phyloP scores from a whole-genome alignment of 2,888 invertebrate genomes.

The Steinernema scapterisci region DNA sequence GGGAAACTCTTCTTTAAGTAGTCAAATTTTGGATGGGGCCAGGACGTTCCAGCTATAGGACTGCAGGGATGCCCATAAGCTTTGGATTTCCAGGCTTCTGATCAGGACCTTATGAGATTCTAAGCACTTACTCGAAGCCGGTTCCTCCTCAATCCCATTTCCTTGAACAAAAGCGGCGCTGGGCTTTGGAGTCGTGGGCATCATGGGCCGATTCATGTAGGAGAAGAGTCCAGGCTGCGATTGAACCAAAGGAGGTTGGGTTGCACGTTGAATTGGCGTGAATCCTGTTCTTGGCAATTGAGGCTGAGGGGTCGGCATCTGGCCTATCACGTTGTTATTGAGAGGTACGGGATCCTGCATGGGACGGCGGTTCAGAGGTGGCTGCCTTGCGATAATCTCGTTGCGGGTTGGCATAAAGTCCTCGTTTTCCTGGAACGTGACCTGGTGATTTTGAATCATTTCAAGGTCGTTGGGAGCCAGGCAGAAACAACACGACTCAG shows the following conservation, averaged over 20 bases:
- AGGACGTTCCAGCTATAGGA: too few relatives aligned
- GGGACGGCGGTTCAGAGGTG: neutral
- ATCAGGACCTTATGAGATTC: too few relatives aligned
- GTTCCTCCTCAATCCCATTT: conserved; percentile 8
- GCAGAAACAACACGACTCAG: too few relatives aligned
- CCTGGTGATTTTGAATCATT: neutral
- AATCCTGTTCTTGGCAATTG: neutral
- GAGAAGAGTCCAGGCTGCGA: conserved; percentile 5
- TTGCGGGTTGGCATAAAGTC: neutral
- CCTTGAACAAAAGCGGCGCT: conserved; percentile 2
- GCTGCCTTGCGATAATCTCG: neutral
- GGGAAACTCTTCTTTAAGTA: too few relatives aligned
- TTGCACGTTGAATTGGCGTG: neutral
- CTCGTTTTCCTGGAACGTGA: neutral
- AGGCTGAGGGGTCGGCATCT: conserved; percentile 16
- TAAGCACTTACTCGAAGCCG: neutral
- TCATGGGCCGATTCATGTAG: conserved; percentile 3
- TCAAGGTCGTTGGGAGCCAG: too few relatives aligned
- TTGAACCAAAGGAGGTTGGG: neutral
- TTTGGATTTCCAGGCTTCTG: too few relatives aligned
- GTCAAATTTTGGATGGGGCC: too few relatives aligned
- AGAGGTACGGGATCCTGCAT: neutral
- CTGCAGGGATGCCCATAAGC: too few relatives aligned
- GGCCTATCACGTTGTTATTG: neutral
- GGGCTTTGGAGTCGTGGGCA: conserved; percentile 6